Conservation (phyloP, 2,113 vertebrate genomes). For the Oplegnathus fasciatus region DNA sequence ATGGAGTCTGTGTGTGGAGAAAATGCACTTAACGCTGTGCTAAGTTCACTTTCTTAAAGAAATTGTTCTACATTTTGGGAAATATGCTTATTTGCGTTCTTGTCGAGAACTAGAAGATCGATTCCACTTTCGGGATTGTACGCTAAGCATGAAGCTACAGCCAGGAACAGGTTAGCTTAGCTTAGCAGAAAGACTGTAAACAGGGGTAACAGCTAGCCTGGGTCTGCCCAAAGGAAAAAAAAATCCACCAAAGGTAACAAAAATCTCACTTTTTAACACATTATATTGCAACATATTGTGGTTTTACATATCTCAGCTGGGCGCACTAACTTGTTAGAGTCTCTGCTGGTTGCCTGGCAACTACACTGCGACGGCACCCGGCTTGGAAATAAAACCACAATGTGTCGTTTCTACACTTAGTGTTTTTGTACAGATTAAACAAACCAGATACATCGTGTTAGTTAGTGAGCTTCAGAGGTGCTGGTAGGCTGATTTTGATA, state of each 20-base stretch:
- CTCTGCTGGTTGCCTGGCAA: not conserved
- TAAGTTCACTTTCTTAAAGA: not conserved
- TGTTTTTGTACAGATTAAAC: too few relatives aligned
- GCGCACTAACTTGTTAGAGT: not conserved
- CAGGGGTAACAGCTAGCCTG: not conserved
- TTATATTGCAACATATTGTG: not conserved
- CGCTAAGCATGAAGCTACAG: not conserved
- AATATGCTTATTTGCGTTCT: not conserved
- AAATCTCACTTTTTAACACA: not conserved
- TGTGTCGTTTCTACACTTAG: too few relatives aligned
- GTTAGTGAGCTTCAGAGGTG: too few relatives aligned
- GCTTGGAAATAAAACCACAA: too few relatives aligned
- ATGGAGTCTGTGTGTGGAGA: not conserved
- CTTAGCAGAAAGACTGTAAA: not conserved
- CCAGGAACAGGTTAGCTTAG: not conserved
- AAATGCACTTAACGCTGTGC: not conserved
- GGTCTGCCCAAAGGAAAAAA: not conserved
- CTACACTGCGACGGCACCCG: too few relatives aligned
- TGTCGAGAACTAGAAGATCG: not conserved
- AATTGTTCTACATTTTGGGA: not conserved
- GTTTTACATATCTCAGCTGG: not conserved
- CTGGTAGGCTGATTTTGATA: too few relatives aligned
- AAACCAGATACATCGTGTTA: too few relatives aligned
- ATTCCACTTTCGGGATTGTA: not conserved
- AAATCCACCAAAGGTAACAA: not conserved